phyloP scores from a whole-genome alignment of 2,888 invertebrate species.

The Myathropa florea region DNA sequence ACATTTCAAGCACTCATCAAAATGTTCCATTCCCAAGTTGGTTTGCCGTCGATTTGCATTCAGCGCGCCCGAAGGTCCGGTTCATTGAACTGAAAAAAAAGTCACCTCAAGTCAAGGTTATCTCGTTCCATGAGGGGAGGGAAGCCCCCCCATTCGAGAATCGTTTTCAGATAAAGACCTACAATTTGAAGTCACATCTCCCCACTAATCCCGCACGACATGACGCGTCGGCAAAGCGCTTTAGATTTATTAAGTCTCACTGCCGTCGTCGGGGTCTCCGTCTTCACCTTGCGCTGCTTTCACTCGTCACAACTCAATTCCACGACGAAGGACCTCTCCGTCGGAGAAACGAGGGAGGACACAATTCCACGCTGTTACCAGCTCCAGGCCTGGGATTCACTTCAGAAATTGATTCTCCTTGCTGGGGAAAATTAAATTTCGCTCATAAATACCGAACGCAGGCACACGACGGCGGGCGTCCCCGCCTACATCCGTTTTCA shows the following conservation, averaged over 20 bases:
- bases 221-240: background rate
- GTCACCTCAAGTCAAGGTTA: background rate
- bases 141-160: too few relatives aligned
- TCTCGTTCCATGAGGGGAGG: background rate
- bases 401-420: background rate
- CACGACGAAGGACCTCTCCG: too few relatives aligned
- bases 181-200: background rate
- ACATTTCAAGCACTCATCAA: too few relatives aligned
- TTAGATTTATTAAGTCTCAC: background rate
- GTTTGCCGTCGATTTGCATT: too few relatives aligned
- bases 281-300: background rate
- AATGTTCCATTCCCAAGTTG: too few relatives aligned
- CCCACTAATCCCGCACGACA: background rate
- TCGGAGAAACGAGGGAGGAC: background rate
- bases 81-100: background rate
- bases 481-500: background rate
- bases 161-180: background rate
- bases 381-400: background rate
- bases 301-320: background rate
- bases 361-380: background rate
- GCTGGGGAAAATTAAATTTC: conserved; percentile 11
- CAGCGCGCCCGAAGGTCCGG: too few relatives aligned
- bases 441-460: background rate
- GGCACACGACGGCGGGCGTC: background rate
- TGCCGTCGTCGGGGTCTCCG: background rate